Conservation (phyloP, 2,888 invertebrate genomes). For the Trachelus troglodyta region DNA sequence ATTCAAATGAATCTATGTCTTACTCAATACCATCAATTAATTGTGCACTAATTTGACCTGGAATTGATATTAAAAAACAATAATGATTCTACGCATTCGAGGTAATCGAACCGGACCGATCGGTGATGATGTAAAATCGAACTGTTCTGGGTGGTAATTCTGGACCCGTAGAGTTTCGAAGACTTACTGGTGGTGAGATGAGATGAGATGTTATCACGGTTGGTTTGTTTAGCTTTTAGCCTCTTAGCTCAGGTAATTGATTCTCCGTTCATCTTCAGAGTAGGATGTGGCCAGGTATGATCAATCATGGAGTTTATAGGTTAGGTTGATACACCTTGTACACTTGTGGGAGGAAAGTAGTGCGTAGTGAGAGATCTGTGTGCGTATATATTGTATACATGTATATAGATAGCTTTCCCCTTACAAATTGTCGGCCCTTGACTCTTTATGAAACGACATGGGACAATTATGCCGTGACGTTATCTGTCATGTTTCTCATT, state of each 20-base stretch:
- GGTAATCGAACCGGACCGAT: not conserved
- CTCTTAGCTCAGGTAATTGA: slow-evolving; percentile 31
- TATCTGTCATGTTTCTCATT: not conserved
- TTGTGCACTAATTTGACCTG: not conserved
- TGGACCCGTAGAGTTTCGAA: not conserved
- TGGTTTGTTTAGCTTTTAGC: slow-evolving; percentile 31
- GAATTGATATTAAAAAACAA: not conserved
- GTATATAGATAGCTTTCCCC: not conserved
- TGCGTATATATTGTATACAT: no score
- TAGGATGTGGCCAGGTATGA: slow-evolving; percentile 16
- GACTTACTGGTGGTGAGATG: not conserved
- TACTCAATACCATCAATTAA: not conserved
- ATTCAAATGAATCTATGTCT: not conserved
- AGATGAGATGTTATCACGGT: slow-evolving; percentile 27
- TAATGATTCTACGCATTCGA: not conserved
- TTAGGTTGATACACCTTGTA: slow-evolving; percentile 3
- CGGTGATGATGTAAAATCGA: not conserved
- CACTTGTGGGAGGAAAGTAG: slow-evolving; percentile 4
- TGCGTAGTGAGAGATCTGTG: slow-evolving; percentile 11
- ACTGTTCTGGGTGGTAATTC: not conserved
- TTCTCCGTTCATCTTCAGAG: slow-evolving; percentile 17
- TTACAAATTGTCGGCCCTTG: not conserved
- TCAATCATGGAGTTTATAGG: slow-evolving; percentile 18
- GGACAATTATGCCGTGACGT: not conserved
- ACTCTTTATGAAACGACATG: not conserved